phyloP scores from a whole-genome alignment of 2,888 invertebrate genomes.

The Cacoxenus indagator region DNA sequence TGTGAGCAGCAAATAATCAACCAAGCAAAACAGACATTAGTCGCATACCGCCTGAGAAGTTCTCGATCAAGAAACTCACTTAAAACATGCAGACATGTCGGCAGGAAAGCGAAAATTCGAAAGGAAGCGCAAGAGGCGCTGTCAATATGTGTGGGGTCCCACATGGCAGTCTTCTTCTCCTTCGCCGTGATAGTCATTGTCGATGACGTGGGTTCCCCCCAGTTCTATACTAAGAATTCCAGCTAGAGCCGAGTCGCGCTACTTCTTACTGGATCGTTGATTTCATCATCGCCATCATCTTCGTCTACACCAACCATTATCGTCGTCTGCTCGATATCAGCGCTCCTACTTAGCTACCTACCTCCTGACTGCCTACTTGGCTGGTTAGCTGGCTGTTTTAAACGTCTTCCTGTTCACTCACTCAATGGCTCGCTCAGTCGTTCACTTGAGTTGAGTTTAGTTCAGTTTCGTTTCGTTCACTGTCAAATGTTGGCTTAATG shows the following conservation, averaged over 20 bases:
- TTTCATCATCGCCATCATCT: not conserved
- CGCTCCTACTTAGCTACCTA: not conserved
- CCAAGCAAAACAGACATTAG: slow-evolving; percentile 1
- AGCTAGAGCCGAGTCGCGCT: not conserved
- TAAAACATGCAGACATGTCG: too few relatives aligned
- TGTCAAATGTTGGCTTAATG: slow-evolving; percentile 64
- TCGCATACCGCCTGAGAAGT: not conserved
- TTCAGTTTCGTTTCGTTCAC: slow-evolving; percentile 41
- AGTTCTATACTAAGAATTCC: not conserved
- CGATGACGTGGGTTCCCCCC: too few relatives aligned
- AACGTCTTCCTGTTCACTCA: slow-evolving; percentile 15
- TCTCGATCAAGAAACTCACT: slow-evolving; percentile 8
- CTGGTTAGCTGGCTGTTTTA: not conserved
- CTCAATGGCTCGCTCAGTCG: slow-evolving; percentile 8
- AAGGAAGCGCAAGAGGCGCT: not conserved
- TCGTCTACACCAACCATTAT: not conserved
- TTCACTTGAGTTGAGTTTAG: slow-evolving; percentile 31
- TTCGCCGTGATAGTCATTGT: too few relatives aligned
- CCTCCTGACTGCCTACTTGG: not conserved
- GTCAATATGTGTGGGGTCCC: slow-evolving; percentile 5
- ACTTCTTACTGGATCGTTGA: not conserved
- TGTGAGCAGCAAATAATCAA: not conserved
- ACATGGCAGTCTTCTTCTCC: not conserved
- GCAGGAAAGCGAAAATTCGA: not conserved
- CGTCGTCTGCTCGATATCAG: not conserved